A percentile compares a stretch with the other conserved stretches of the same genome.
Conservation (phyloP, 2,113 vertebrate species). For the Lanius collurio region DNA sequence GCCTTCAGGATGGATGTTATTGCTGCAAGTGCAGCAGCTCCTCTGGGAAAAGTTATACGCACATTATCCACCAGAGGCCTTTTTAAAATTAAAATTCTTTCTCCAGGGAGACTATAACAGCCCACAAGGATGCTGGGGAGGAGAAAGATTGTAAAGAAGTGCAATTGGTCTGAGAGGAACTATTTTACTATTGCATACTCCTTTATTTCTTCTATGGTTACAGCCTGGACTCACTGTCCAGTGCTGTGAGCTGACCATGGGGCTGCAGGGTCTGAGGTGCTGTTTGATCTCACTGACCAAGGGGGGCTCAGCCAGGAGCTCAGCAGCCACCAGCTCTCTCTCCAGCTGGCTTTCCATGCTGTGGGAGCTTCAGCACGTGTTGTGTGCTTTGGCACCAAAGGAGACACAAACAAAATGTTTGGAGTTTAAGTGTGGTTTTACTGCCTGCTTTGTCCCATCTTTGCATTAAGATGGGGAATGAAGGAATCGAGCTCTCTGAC, state of each 20-base stretch:
- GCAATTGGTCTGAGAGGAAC: not conserved
- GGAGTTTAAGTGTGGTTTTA: not conserved
- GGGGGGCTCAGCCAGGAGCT: not conserved
- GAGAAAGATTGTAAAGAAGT: not conserved
- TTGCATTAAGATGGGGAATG: not conserved
- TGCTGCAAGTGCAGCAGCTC: not conserved
- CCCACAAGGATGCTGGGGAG: not conserved
- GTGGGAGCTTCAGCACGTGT: fast-evolving
- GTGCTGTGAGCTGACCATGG: not conserved
- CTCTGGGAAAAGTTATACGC: not conserved
- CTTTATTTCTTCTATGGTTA: not conserved
- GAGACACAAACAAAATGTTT: not conserved
- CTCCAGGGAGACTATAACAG: not conserved
- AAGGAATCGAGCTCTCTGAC: not conserved
- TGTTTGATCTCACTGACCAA: not conserved
- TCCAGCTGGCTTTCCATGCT: not conserved
- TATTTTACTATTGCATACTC: not conserved
- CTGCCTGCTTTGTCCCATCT: not conserved
- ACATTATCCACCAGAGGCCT: not conserved
- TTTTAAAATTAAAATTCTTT: conserved; percentile 23
- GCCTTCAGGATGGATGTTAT: not conserved
- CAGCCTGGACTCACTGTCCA: not conserved
- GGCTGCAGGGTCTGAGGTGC: not conserved
- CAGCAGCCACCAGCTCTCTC: not conserved
- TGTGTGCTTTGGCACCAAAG: not conserved